Percentiles rank a stretch among this genome's conserved stretches.
Evolutionary conservation across 2,113 vertebrate genomes (phyloP).

Genomic region (Phyllostomus hastatus): DNA sequence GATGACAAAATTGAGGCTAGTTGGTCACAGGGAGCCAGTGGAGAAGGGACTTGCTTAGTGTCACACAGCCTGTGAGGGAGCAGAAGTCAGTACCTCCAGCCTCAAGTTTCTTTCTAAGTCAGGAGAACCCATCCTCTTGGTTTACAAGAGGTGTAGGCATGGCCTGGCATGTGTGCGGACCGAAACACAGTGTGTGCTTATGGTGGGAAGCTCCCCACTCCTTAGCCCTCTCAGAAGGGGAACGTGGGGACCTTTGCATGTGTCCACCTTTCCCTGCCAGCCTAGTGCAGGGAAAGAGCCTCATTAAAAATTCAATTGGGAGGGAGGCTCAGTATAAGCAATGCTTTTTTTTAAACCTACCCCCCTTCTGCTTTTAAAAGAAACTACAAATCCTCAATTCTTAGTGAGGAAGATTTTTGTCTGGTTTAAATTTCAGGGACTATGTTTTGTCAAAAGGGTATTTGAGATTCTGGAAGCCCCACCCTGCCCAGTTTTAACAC

Average conservation of each 20-base stretch:
- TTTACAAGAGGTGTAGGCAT: background rate
- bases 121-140: background rate
- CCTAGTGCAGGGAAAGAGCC: background rate
- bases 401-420: constrained; percentile 23
- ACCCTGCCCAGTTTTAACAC: background rate
- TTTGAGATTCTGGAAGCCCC: constrained; percentile 19
- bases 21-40: background rate
- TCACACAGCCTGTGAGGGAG: background rate
- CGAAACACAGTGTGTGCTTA: fast-evolving
- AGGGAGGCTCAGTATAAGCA: background rate
- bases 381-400: background rate
- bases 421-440: constrained; percentile 13
- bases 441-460: constrained; percentile 40
- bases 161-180: background rate
- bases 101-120: background rate
- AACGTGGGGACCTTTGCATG: background rate
- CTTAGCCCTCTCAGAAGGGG: background rate
- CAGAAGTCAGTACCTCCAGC: background rate
- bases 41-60: background rate
- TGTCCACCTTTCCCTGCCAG: background rate
- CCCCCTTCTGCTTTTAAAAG: constrained; percentile 24
- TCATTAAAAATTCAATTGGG: background rate
- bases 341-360: background rate
- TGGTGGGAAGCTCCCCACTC: fast-evolving
- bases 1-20: background rate